Percentiles rank a stretch among this genome's conserved stretches.
Conservation (phyloP, 2,113 vertebrate species). For the Theristicus caerulescens region DNA sequence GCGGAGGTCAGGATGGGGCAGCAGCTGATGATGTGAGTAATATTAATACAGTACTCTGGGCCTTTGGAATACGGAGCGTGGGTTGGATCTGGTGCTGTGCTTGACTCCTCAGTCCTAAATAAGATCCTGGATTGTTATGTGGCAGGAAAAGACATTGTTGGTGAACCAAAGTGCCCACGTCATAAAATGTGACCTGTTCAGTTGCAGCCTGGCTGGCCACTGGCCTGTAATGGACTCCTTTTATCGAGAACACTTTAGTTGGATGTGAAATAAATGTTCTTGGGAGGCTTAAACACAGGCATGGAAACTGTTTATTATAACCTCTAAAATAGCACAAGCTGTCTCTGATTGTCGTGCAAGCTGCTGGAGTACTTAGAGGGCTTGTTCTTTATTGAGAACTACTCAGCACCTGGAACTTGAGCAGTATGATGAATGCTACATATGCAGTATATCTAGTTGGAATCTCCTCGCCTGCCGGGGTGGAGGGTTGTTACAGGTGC, state of each 20-base stretch:
- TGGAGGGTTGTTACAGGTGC: not conserved
- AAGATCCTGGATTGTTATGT: not conserved
- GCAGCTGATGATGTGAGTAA: conserved; percentile 84
- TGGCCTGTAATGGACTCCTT: not conserved
- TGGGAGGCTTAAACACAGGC: not conserved
- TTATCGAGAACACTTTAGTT: not conserved
- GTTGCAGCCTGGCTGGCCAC: not conserved
- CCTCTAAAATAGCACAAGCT: not conserved
- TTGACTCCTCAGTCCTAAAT: not conserved
- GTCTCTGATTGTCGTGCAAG: not conserved
- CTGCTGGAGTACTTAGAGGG: not conserved
- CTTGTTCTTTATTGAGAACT: not conserved
- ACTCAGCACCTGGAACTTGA: not conserved
- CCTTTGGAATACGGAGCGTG: not conserved
- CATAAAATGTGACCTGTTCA: no score
- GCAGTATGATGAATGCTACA: accelerated
- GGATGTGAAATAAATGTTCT: not conserved
- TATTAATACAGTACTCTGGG: not conserved
- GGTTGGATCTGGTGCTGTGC: not conserved
- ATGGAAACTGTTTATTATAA: not conserved
- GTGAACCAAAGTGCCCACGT: not conserved
- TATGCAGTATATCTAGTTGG: accelerated
- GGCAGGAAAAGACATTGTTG: not conserved
- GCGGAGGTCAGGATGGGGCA: conserved; percentile 92
- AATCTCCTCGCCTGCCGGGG: not conserved